A percentile compares a stretch with the other conserved stretches of the same genome.
These are phyloP conservation scores for Avahi laniger DNA, from an alignment of 2,797 vertebrate species.

Conservation along the genomic window DNA sequence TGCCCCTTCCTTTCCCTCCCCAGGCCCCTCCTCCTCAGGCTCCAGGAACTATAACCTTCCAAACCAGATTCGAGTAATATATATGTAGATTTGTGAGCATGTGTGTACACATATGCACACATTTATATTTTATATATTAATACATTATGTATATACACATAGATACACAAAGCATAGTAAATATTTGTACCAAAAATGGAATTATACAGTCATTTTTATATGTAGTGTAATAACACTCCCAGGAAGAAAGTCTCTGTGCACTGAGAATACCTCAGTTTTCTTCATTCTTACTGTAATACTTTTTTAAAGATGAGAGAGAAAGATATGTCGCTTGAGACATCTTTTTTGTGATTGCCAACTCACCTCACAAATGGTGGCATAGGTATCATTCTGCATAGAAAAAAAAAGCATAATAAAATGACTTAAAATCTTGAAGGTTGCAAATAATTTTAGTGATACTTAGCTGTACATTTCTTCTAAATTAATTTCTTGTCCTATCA, in stretches of 20 bases:
- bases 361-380: slow-evolving; percentile 79
- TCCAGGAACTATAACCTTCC: neutral
- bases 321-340: neutral
- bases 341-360: slow-evolving; percentile 54
- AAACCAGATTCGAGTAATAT: neutral
- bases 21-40: neutral
- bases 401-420: neutral
- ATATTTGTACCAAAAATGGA: neutral
- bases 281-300: neutral
- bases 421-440: neutral
- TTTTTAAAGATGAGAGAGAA: neutral
- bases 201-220: neutral
- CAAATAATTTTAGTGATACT: slow-evolving; percentile 29
- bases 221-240: neutral
- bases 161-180: neutral
- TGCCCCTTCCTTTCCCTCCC: neutral
- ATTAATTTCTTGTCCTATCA: neutral
- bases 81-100: neutral
- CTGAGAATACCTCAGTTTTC: neutral
- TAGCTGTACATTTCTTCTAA: neutral
- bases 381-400: slow-evolving; percentile 77
- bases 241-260: neutral
- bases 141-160: neutral
- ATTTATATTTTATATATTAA: too few relatives aligned
- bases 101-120: neutral